A percentile compares a stretch with the other conserved stretches of the same genome.
These are phyloP conservation scores for Dromococcyx pavoninus DNA, from an alignment of 2,797 vertebrate genomes.

Conservation along the genomic window DNA sequence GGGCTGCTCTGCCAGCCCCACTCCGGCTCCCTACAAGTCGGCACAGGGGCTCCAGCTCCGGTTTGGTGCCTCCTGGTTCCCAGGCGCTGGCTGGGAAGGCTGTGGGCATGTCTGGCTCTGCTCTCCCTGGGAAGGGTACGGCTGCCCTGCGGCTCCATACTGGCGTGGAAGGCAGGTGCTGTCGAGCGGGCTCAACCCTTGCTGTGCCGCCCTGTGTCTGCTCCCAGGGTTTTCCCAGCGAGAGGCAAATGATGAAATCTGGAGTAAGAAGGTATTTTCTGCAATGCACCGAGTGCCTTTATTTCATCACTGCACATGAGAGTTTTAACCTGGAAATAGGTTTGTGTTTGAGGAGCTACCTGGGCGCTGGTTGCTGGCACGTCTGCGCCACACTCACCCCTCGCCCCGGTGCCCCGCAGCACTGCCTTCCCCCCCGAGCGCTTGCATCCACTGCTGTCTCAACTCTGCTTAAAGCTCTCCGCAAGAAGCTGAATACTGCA, in stretches of 20 bases:
- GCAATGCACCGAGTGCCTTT: background rate
- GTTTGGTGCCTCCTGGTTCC: background rate
- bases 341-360: background rate
- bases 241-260: background rate
- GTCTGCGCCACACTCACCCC: background rate
- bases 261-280: background rate
- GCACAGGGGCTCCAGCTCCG: fast-evolving
- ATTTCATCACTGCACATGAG: too few species aligned
- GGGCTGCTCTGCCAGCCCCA: background rate
- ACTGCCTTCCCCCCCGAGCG: background rate
- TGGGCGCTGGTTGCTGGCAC: fast-evolving
- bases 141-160: background rate
- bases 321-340: background rate
- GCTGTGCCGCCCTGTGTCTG: fast-evolving
- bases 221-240: fast-evolving
- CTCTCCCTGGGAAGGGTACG: background rate
- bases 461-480: background rate
- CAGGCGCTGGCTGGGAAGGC: background rate
- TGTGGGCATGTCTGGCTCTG: background rate
- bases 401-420: too few species aligned
- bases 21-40: fast-evolving
- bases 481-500: background rate
- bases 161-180: fast-evolving
- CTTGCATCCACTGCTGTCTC: too few species aligned
- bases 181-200: background rate